A percentile compares a stretch with the other conserved stretches of the same genome.
Evolutionary conservation across 2,113 vertebrate genomes (phyloP).

Genomic region (Symphodus melops): DNA sequence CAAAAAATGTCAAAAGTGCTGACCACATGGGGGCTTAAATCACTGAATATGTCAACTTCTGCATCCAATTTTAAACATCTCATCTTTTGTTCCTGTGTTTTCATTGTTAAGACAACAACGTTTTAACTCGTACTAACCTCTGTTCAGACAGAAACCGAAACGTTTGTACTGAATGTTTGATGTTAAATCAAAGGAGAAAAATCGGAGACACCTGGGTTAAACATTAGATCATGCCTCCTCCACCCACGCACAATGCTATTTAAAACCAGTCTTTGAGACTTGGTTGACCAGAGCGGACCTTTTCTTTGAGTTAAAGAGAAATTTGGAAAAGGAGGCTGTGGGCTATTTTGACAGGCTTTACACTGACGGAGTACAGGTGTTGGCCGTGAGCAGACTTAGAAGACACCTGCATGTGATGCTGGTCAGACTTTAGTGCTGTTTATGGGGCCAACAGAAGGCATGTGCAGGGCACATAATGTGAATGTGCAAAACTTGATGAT

Average conservation of each 20-base stretch:
- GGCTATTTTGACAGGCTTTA: slow-evolving; percentile 31
- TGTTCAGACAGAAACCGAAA: neutral
- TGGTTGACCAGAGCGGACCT: neutral
- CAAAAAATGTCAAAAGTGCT: too few species aligned
- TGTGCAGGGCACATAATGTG: slow-evolving; percentile 74
- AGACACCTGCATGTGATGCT: slow-evolving; percentile 53
- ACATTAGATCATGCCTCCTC: neutral
- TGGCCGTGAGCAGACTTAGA: slow-evolving; percentile 12
- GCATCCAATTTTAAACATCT: too few species aligned
- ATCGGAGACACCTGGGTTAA: neutral
- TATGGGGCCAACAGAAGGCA: slow-evolving; percentile 76
- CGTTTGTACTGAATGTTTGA: neutral
- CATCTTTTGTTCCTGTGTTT: too few species aligned
- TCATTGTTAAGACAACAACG: too few species aligned
- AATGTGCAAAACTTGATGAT: slow-evolving; percentile 63
- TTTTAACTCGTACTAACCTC: neutral
- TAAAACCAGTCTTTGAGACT: too few species aligned
- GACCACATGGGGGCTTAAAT: too few species aligned
- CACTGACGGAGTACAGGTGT: slow-evolving; percentile 14
- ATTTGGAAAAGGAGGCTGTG: neutral
- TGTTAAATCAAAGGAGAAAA: slow-evolving; percentile 1
- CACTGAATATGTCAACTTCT: too few species aligned
- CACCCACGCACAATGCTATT: too few species aligned
- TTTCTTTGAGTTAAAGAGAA: slow-evolving; percentile 5
- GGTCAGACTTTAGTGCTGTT: slow-evolving; percentile 55